These are phyloP conservation scores for Drosophila kepulauana DNA, from an alignment of 1,140 invertebrate species.

Conservation along the genomic window DNA sequence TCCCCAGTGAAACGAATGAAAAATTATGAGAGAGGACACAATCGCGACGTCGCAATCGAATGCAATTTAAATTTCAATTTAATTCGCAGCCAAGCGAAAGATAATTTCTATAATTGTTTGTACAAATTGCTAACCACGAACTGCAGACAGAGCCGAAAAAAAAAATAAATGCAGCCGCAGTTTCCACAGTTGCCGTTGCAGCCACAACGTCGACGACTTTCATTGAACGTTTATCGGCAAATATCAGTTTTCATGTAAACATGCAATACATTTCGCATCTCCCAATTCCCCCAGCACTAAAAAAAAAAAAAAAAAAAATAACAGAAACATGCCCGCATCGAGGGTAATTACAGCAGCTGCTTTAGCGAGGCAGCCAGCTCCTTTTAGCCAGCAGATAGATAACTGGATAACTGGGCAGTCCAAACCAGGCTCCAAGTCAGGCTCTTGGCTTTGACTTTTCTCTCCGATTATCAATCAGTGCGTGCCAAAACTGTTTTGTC, in stretches of 20 bases:
- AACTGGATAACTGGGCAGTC: not conserved
- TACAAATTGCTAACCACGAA: constrained; percentile 80
- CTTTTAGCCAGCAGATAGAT: constrained; percentile 25
- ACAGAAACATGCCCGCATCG: constrained; percentile 47
- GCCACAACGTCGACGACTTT: constrained; percentile 60
- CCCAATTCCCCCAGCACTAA: constrained; percentile 20
- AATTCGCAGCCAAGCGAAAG: constrained; percentile 74
- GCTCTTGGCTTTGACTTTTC: constrained; percentile 15
- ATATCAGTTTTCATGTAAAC: constrained; percentile 82
- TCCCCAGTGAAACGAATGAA: constrained; percentile 42
- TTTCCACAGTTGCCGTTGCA: constrained; percentile 20
- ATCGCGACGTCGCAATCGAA: constrained; percentile 66
- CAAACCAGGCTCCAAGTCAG: not conserved
- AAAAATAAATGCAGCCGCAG: constrained; percentile 39
- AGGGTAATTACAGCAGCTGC: constrained; percentile 57
- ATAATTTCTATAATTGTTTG: constrained; percentile 84
- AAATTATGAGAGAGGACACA: constrained; percentile 39
- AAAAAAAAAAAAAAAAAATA: not conserved
- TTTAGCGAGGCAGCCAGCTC: constrained; percentile 7
- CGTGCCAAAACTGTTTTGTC: constrained; percentile 80
- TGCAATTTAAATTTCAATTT: constrained; percentile 84
- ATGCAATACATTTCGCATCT: constrained; percentile 82
- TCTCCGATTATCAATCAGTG: constrained; percentile 79
- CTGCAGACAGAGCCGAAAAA: constrained; percentile 39
- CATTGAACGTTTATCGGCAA: constrained; percentile 80